Percentiles rank a stretch among this genome's conserved stretches.
Evolutionary conservation across 1,140 invertebrate genomes (phyloP).

Genomic region (Sycophila sp.): DNA sequence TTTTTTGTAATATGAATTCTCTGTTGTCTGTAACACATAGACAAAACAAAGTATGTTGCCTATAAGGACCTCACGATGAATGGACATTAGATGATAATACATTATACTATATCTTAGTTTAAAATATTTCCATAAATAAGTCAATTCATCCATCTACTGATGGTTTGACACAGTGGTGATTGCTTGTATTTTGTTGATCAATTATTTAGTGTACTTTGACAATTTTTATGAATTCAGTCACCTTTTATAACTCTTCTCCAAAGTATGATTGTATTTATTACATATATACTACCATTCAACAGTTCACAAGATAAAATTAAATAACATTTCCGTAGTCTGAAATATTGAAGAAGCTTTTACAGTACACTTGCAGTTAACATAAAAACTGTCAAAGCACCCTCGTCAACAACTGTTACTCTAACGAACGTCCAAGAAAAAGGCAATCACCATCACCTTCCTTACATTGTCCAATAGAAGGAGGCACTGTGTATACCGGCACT

Average conservation of each 20-base stretch:
- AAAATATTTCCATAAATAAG: constrained; percentile 49
- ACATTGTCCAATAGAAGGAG: constrained; percentile 6
- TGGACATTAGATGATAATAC: constrained; percentile 45
- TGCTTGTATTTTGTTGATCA: background rate
- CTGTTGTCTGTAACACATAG: constrained; percentile 42
- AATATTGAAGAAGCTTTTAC: too few species aligned
- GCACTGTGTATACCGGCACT: constrained; percentile 23
- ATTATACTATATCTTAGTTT: constrained; percentile 55
- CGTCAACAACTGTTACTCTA: constrained; percentile 8
- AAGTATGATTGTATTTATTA: too few species aligned
- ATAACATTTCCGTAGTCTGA: too few species aligned
- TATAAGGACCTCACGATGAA: constrained; percentile 34
- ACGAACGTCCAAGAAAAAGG: background rate
- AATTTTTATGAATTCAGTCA: too few species aligned
- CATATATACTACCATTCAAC: too few species aligned
- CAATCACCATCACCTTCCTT: background rate
- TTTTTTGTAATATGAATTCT: constrained; percentile 30
- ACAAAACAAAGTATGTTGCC: constrained; percentile 44
- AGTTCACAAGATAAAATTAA: too few species aligned
- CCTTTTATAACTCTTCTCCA: too few species aligned
- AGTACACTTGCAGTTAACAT: too few species aligned
- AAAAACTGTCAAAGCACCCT: constrained; percentile 4
- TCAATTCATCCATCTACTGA: constrained; percentile 1
- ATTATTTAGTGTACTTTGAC: background rate
- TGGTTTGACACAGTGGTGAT: background rate